Percentiles rank a stretch among this genome's conserved stretches.
Conservation (phyloP, 1,140 invertebrate species). For the Reticulitermes speratus region DNA sequence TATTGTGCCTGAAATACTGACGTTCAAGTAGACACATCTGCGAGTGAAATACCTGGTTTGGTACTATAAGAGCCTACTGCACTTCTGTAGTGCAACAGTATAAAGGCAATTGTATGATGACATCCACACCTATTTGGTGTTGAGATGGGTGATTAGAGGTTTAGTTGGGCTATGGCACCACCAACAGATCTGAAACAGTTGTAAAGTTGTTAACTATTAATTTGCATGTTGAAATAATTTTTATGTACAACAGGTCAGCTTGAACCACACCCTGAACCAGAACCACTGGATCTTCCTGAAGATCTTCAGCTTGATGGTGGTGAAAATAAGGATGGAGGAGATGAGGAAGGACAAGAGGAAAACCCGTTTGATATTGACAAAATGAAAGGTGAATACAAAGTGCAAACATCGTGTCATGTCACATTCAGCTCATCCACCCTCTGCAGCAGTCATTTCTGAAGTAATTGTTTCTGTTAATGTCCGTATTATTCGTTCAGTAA, state of each 20-base stretch:
- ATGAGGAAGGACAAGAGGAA: slow-evolving; percentile 57
- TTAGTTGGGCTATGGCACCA: no score
- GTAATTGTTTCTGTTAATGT: no score
- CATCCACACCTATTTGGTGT: no score
- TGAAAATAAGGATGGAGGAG: slow-evolving; percentile 56
- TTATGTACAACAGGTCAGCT: slow-evolving; percentile 51
- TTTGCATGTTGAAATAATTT: not conserved
- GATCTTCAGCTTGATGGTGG: slow-evolving; percentile 80
- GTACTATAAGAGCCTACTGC: no score
- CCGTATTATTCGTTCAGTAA: no score
- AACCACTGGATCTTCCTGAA: slow-evolving; percentile 83
- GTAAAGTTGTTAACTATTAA: no score
- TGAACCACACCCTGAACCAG: slow-evolving; percentile 71
- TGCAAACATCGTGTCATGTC: slow-evolving; percentile 27
- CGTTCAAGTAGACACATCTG: no score
- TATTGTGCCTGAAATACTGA: no score
- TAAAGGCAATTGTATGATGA: not conserved
- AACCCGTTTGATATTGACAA: slow-evolving; percentile 82
- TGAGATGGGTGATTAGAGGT: no score
- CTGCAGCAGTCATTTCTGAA: no score
- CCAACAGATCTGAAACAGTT: no score
- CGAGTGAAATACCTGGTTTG: no score
- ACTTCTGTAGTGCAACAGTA: not conserved
- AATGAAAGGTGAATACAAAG: slow-evolving; percentile 57
- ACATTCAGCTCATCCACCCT: not conserved